These are phyloP conservation scores for Mythimna vitellina DNA, from an alignment of 2,888 invertebrate species.

Conservation along the genomic window DNA sequence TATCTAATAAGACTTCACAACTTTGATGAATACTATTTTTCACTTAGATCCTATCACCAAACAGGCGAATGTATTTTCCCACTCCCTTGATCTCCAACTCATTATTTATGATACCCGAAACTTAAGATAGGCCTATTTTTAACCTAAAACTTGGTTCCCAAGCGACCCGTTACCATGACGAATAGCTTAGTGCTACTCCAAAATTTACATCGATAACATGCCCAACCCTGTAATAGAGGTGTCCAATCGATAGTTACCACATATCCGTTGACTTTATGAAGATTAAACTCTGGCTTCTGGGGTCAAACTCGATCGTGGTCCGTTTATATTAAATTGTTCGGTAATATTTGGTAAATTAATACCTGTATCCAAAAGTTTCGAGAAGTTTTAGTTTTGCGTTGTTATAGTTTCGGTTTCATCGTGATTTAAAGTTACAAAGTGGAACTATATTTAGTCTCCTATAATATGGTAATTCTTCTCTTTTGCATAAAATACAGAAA, in stretches of 20 bases:
- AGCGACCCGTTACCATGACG: conserved; percentile 10
- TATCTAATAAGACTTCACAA: not conserved
- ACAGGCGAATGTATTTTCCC: not conserved
- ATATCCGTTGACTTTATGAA: conserved; percentile 55
- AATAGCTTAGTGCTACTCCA: conserved; percentile 24
- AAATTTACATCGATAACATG: conserved; percentile 29
- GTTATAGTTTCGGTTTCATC: conserved; percentile 26
- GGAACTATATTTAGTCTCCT: conserved; percentile 8
- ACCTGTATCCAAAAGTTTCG: conserved; percentile 35
- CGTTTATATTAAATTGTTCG: conserved; percentile 50
- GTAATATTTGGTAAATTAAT: conserved; percentile 46
- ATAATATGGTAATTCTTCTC: not conserved
- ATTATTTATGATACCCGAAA: conserved; percentile 19
- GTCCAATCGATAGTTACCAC: conserved; percentile 42
- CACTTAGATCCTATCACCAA: no score
- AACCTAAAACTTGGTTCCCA: conserved; percentile 11
- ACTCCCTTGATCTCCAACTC: not conserved
- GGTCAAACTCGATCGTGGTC: conserved; percentile 29
- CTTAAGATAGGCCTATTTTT: conserved; percentile 15
- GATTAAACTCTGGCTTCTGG: conserved; percentile 51
- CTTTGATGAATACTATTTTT: not conserved
- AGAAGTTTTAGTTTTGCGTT: conserved; percentile 25
- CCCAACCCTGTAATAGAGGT: conserved; percentile 25
- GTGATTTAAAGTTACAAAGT: conserved; percentile 2
- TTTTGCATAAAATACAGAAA: not conserved